Evolutionary conservation across 2,888 invertebrate genomes (phyloP).

Genomic region (Lepidonotus clava): DNA sequence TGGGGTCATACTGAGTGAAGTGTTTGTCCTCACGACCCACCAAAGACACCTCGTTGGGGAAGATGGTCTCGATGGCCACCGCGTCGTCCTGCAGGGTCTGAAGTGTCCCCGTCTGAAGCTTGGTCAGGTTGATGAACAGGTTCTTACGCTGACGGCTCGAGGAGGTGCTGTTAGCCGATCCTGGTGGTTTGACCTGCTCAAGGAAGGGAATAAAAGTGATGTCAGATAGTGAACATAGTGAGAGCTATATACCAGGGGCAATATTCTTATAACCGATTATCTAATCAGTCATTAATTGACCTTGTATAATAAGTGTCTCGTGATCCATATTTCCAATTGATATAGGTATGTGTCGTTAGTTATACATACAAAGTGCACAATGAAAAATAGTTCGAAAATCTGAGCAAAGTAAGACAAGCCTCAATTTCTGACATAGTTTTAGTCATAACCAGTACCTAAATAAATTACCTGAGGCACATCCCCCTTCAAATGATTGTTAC

Average conservation of each 20-base stretch:
- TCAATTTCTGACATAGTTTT: no score
- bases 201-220: background rate
- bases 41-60: slow-evolving; percentile 55
- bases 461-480: no score
- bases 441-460: no score
- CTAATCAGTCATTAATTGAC: no score
- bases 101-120: slow-evolving; percentile 72
- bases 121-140: slow-evolving; percentile 73
- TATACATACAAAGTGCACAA: background rate
- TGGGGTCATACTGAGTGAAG: background rate
- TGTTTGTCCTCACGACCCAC: background rate
- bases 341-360: no score
- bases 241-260: no score
- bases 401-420: no score
- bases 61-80: slow-evolving; percentile 69
- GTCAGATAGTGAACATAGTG: background rate
- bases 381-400: background rate
- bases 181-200: background rate
- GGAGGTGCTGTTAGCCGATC: background rate
- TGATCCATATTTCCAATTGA: no score
- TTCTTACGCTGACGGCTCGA: slow-evolving; percentile 62
- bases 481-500: no score
- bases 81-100: slow-evolving; percentile 72
- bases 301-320: no score
- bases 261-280: no score